A percentile compares a stretch with the other conserved stretches of the same genome.
Evolutionary conservation across 2,888 invertebrate species (phyloP).

Genomic region (Punctoribates punctum): DNA sequence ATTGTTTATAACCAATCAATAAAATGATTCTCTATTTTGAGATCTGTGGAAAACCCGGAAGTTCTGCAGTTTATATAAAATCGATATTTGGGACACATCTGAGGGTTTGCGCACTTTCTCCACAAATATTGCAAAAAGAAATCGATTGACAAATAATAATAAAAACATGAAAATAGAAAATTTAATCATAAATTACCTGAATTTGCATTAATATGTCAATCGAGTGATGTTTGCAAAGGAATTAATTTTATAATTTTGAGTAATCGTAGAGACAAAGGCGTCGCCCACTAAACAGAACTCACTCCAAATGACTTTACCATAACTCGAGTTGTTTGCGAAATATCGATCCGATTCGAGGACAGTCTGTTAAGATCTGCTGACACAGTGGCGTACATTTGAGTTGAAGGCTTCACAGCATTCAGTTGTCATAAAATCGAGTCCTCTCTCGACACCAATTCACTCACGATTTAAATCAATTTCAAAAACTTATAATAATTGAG

Average conservation of each 20-base stretch:
- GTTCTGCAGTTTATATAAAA: not conserved
- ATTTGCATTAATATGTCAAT: not conserved
- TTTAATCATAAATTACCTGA: too few relatives aligned
- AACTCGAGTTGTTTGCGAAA: not conserved
- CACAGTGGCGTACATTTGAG: not conserved
- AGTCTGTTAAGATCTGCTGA: not conserved
- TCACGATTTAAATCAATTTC: too few relatives aligned
- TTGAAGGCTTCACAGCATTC: not conserved
- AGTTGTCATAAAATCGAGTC: too few relatives aligned
- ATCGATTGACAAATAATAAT: not conserved
- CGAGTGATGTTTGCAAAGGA: not conserved
- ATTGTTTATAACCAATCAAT: too few relatives aligned
- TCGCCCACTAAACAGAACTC: not conserved
- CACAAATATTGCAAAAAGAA: not conserved
- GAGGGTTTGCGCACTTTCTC: not conserved
- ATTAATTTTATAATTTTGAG: not conserved
- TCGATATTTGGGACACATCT: not conserved
- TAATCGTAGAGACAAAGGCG: not conserved
- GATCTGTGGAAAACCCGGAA: not conserved
- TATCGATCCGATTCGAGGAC: constrained; percentile 3
- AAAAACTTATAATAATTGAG: too few relatives aligned
- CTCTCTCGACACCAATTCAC: too few relatives aligned
- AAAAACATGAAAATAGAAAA: too few relatives aligned
- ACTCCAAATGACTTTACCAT: not conserved
- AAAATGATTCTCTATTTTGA: too few relatives aligned